Conservation (phyloP, 64 coral and sea anemone genomes). For the Montipora sp. region DNA sequence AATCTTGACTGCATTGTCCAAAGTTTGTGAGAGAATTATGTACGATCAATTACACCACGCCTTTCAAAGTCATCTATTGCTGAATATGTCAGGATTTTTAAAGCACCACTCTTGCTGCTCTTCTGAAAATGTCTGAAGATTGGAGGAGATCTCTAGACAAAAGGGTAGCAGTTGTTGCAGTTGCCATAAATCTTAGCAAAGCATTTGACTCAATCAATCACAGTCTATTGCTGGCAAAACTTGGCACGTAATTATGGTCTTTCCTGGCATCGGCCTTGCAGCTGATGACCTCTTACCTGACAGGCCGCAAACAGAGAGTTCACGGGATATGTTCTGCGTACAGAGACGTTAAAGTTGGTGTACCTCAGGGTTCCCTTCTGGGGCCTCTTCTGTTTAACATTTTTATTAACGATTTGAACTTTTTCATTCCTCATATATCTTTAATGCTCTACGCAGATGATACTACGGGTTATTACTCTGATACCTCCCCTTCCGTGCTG, state of each 20-base stretch:
- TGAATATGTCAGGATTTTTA: background rate
- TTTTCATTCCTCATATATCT: background rate
- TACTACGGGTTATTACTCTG: background rate
- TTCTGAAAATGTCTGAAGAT: no score
- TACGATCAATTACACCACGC: background rate
- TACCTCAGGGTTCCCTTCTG: background rate
- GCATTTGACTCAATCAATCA: no score
- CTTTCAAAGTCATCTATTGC: background rate
- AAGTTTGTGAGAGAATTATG: slow-evolving; percentile 3
- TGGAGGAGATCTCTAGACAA: no score
- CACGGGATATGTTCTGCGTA: no score
- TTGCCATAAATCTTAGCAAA: no score
- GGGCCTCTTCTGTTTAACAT: background rate
- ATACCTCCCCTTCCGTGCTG: background rate
- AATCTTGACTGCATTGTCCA: background rate
- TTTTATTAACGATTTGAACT: background rate
- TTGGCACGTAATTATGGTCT: no score
- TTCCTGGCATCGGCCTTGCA: no score
- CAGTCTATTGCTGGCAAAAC: no score
- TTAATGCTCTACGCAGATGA: background rate
- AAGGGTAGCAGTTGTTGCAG: no score
- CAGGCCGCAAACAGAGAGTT: no score
- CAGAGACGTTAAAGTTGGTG: no score
- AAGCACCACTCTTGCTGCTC: background rate
- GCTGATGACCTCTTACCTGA: no score